These are phyloP conservation scores for Euleptes europaea DNA, from an alignment of 2,113 vertebrate species.

Conservation along the genomic window DNA sequence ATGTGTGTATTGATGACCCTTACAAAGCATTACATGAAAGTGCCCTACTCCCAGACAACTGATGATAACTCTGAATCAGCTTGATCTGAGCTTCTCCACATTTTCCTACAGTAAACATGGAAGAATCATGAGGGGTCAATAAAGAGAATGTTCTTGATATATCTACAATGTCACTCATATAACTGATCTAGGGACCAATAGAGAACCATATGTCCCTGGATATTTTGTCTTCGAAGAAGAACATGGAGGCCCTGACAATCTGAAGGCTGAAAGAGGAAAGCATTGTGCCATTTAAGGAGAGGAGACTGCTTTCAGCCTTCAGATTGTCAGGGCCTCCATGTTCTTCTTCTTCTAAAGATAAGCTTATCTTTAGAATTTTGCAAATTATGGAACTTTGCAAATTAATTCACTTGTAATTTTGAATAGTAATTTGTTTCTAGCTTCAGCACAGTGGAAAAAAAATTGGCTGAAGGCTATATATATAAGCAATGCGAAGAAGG, in stretches of 20 bases:
- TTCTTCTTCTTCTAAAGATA: neutral
- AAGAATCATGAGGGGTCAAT: neutral
- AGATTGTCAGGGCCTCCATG: neutral
- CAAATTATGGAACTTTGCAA: neutral
- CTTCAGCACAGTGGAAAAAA: neutral
- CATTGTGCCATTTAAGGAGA: no score
- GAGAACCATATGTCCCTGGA: neutral
- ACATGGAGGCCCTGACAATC: neutral
- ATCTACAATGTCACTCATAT: neutral
- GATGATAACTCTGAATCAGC: no score
- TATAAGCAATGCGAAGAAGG: neutral
- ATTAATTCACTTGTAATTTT: neutral
- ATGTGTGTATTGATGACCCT: no score
- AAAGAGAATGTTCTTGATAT: neutral
- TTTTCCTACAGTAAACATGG: neutral
- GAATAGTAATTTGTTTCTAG: conserved; percentile 6
- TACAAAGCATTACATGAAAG: no score
- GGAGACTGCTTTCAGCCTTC: neutral
- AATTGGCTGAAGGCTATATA: neutral
- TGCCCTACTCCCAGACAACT: no score
- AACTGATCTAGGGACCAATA: neutral
- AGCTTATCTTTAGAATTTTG: neutral
- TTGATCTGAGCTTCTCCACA: no score
- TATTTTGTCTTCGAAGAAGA: neutral
- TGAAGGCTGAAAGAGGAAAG: neutral